A percentile compares a stretch with the other conserved stretches of the same genome.
phyloP scores from a whole-genome alignment of 2,888 invertebrate species.

The Ferdinandea cuprea region DNA sequence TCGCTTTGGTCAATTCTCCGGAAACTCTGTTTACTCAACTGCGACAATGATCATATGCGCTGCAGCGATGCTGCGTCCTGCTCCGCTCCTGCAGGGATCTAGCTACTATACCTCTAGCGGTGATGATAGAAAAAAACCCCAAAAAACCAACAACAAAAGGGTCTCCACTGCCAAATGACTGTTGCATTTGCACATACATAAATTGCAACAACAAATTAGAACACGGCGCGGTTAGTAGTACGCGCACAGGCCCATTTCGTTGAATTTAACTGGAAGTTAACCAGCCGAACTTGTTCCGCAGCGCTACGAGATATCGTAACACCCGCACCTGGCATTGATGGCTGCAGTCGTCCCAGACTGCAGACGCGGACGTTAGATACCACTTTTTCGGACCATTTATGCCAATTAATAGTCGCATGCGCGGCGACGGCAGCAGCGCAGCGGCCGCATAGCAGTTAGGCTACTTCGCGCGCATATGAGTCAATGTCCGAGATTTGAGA shows the following conservation, averaged over 20 bases:
- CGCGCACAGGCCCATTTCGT: slow-evolving; percentile 46
- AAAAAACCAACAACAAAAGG: slow-evolving; percentile 74
- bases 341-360: slow-evolving; percentile 45
- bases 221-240: slow-evolving; percentile 57
- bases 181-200: slow-evolving; percentile 53
- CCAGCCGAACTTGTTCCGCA: slow-evolving; percentile 71
- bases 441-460: slow-evolving; percentile 29
- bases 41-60: slow-evolving; percentile 60
- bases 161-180: slow-evolving; percentile 58
- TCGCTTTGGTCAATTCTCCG: slow-evolving; percentile 70
- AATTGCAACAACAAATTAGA: slow-evolving; percentile 75
- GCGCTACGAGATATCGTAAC: slow-evolving; percentile 72
- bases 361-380: slow-evolving; percentile 67
- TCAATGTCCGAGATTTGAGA: slow-evolving; percentile 74
- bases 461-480: slow-evolving; percentile 55
- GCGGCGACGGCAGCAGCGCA: slow-evolving; percentile 33
- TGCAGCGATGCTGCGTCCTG: slow-evolving; percentile 17
- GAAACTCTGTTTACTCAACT: slow-evolving; percentile 71
- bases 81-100: slow-evolving; percentile 49
- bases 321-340: slow-evolving; percentile 74
- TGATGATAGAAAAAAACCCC: slow-evolving; percentile 37
- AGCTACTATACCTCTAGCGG: neutral
- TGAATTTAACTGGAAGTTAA: slow-evolving; percentile 52
- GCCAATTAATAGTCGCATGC: slow-evolving; percentile 73
- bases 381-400: slow-evolving; percentile 69